Percentiles rank a stretch among this genome's conserved stretches.
Evolutionary conservation across 2,888 invertebrate species (phyloP).

Genomic region (Monopis laevigella): DNA sequence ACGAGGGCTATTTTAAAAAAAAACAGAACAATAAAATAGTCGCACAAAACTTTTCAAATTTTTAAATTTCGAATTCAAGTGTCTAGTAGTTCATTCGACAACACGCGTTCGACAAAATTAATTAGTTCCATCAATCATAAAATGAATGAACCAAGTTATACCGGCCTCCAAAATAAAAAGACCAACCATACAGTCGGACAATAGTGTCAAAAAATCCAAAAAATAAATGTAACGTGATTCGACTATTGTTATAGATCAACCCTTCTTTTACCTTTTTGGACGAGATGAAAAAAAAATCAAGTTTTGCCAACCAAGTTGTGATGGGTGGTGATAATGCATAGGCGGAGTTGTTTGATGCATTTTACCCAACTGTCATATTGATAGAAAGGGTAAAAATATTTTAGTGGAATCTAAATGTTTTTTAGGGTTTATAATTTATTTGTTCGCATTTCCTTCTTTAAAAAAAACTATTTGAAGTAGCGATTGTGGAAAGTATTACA

Average conservation of each 20-base stretch:
- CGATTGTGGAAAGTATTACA: too few species aligned
- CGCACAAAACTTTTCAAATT: slow-evolving; percentile 15
- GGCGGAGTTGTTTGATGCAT: slow-evolving; percentile 32
- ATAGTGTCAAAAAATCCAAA: slow-evolving; percentile 37
- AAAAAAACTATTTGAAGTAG: too few species aligned
- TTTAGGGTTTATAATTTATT: too few species aligned
- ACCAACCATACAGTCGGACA: slow-evolving; percentile 30
- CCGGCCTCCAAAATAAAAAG: slow-evolving; percentile 50
- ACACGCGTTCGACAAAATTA: slow-evolving; percentile 54
- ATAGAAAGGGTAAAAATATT: too few species aligned
- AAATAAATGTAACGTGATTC: slow-evolving; percentile 57
- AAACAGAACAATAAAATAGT: too few species aligned
- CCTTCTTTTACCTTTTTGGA: slow-evolving; percentile 36
- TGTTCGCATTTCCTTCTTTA: too few species aligned
- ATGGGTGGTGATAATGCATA: slow-evolving; percentile 35
- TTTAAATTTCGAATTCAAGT: slow-evolving; percentile 48
- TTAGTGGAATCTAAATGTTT: too few species aligned
- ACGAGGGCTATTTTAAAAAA: too few species aligned
- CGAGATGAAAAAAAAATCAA: slow-evolving; percentile 24
- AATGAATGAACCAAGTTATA: slow-evolving; percentile 47
- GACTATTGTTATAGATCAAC: slow-evolving; percentile 44
- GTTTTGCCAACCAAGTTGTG: slow-evolving; percentile 18
- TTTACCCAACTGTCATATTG: too few species aligned
- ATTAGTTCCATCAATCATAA: slow-evolving; percentile 64
- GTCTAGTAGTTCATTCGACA: slow-evolving; percentile 22